A percentile compares a stretch with the other conserved stretches of the same genome.
Evolutionary conservation across 1,140 invertebrate species (phyloP).

Genomic region (Caenorhabditis remanei): DNA sequence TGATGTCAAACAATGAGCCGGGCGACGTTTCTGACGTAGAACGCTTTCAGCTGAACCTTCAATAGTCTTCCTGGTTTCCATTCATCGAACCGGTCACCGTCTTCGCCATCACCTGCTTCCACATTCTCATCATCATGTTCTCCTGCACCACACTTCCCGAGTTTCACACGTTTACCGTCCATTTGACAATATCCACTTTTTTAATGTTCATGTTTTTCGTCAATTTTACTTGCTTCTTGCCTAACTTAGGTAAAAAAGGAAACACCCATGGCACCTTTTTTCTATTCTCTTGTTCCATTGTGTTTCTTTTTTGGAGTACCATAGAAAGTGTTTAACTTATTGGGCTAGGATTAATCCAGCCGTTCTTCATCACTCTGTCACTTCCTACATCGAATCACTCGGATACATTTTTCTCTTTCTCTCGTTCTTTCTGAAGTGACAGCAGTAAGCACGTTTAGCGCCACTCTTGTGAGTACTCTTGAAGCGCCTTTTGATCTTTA

Average conservation of each 20-base stretch:
- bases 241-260: constrained; percentile 23
- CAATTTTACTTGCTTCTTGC: constrained; percentile 49
- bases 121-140: not conserved
- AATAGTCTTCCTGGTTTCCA: constrained; percentile 22
- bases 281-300: constrained; percentile 24
- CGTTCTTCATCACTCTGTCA: constrained; percentile 1
- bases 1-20: constrained; percentile 28
- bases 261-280: not conserved
- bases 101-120: not conserved
- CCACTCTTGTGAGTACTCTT: not conserved
- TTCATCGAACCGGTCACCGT: not conserved
- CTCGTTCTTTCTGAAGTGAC: constrained; percentile 10
- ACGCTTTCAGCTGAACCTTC: constrained; percentile 11
- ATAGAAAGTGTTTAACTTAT: constrained; percentile 32
- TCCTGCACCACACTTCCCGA: constrained; percentile 22
- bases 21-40: constrained; percentile 13
- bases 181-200: constrained; percentile 12
- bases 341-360: not conserved
- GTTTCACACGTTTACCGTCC: constrained; percentile 18
- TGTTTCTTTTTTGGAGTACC: not conserved
- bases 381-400: constrained; percentile 40
- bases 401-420: not conserved
- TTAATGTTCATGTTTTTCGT: not conserved
- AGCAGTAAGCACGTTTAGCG: constrained; percentile 42
- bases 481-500: constrained; percentile 47